Evolutionary conservation across 92 coral and sea anemone genomes (phyloP).

Genomic region (Epizoanthus rinbou): DNA sequence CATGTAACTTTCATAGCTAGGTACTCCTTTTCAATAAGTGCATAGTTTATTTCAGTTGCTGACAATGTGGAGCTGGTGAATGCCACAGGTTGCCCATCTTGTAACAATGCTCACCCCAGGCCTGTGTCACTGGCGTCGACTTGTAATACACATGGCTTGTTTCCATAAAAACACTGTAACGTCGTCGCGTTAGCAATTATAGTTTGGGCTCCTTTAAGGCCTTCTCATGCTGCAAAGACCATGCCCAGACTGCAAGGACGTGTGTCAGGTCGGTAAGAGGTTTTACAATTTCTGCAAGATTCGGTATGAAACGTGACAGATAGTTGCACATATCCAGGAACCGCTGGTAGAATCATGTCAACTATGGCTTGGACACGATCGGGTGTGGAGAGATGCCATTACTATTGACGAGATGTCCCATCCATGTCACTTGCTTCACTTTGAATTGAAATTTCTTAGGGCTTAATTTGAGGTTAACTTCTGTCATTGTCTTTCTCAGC

Average conservation of each 20-base stretch:
- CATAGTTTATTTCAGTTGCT: conserved; percentile 46
- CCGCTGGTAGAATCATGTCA: conserved; percentile 26
- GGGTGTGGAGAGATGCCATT: conserved; percentile 16
- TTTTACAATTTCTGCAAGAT: conserved; percentile 37
- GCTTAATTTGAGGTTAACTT: conserved; percentile 30
- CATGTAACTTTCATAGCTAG: conserved; percentile 45
- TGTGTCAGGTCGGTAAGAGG: conserved; percentile 17
- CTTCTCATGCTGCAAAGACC: conserved; percentile 49
- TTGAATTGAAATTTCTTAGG: conserved; percentile 9
- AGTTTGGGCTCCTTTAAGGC: conserved; percentile 44
- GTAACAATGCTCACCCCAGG: conserved; percentile 41
- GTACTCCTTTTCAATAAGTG: conserved; percentile 51
- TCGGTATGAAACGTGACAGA: conserved; percentile 26
- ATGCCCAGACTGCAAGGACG: conserved; percentile 35
- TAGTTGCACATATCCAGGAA: conserved; percentile 29
- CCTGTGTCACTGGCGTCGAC: conserved; percentile 51
- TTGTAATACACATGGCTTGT: conserved; percentile 46
- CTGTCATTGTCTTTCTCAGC: conserved; percentile 39
- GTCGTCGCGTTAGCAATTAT: conserved; percentile 42
- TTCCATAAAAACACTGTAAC: conserved; percentile 41
- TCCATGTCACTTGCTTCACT: conserved; percentile 32
- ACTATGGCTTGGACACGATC: conserved; percentile 5
- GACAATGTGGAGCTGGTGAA: conserved; percentile 43
- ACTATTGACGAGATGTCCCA: conserved; percentile 40
- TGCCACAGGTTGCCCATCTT: conserved; percentile 46